Evolutionary conservation across 2,113 vertebrate genomes (phyloP).

Genomic region (Scomber japonicus): DNA sequence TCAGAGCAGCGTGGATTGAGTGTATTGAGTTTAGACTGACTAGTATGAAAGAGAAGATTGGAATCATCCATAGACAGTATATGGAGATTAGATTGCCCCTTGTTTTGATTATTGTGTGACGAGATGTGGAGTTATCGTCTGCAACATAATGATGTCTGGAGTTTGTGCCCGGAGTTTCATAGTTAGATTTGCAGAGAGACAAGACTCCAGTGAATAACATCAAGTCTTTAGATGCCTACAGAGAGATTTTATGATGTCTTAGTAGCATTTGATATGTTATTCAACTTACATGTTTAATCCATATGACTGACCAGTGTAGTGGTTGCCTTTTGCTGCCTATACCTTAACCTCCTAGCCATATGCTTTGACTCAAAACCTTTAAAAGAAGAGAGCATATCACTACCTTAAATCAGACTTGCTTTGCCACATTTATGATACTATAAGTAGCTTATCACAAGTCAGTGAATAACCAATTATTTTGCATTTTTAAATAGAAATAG

Average conservation of each 20-base stretch:
- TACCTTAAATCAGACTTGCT: not conserved
- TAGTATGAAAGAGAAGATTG: conserved; percentile 68
- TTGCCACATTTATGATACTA: not conserved
- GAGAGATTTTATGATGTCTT: conserved; percentile 22
- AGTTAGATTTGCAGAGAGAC: conserved; percentile 8
- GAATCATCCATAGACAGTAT: conserved; percentile 64
- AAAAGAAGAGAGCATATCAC: not conserved
- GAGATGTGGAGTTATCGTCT: conserved; percentile 75
- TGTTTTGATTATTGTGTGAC: conserved; percentile 74
- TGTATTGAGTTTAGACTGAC: conserved; percentile 66
- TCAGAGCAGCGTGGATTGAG: conserved; percentile 65
- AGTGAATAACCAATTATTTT: not conserved
- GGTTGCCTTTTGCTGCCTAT: not conserved
- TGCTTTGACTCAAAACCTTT: not conserved
- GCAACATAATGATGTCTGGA: conserved; percentile 76
- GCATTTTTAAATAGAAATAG: not conserved
- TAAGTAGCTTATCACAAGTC: not conserved
- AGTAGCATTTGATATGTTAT: conserved; percentile 36
- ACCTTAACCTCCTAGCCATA: not conserved
- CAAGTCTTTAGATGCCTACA: conserved; percentile 32
- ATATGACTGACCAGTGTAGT: conserved; percentile 6
- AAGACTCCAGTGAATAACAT: conserved; percentile 32
- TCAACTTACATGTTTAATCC: conserved; percentile 35
- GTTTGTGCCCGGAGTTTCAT: conserved; percentile 65
- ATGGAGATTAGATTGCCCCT: conserved; percentile 64